phyloP scores from a whole-genome alignment of 2,888 invertebrate species.

The Exocentrus adspersus region DNA sequence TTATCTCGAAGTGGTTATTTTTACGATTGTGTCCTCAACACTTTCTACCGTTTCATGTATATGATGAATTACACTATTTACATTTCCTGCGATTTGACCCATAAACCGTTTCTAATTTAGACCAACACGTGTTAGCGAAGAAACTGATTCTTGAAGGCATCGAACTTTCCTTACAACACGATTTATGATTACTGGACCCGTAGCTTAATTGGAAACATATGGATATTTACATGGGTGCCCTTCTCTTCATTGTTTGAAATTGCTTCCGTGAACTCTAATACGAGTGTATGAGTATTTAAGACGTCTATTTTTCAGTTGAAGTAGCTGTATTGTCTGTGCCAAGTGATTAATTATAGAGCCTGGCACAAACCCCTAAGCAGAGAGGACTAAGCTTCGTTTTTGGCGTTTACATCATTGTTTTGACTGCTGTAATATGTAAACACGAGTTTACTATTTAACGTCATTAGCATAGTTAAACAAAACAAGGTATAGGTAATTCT shows the following conservation, averaged over 20 bases:
- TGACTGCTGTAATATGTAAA: not conserved
- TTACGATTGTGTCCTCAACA: not conserved
- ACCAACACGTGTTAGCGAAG: constrained; percentile 11
- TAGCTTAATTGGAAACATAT: not conserved
- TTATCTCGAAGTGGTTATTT: no score
- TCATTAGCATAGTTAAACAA: no score
- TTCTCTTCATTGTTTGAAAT: no score
- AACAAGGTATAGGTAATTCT: no score
- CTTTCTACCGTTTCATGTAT: not conserved
- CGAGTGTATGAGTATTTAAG: not conserved
- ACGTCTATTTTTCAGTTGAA: not conserved
- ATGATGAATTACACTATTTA: constrained; percentile 1
- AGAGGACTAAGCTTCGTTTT: not conserved
- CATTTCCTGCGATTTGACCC: constrained; percentile 1
- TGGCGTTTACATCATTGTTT: not conserved
- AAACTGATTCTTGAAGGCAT: not conserved
- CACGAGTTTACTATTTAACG: not conserved
- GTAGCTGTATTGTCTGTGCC: not conserved
- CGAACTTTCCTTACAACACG: constrained; percentile 8
- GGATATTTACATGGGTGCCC: no score
- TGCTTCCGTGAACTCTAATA: no score
- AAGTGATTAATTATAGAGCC: not conserved
- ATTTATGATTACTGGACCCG: not conserved
- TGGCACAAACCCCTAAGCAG: not conserved
- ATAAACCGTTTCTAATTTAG: not conserved